A percentile compares a stretch with the other conserved stretches of the same genome.
phyloP scores from a whole-genome alignment of 1,140 invertebrate genomes.

The Limonius californicus region DNA sequence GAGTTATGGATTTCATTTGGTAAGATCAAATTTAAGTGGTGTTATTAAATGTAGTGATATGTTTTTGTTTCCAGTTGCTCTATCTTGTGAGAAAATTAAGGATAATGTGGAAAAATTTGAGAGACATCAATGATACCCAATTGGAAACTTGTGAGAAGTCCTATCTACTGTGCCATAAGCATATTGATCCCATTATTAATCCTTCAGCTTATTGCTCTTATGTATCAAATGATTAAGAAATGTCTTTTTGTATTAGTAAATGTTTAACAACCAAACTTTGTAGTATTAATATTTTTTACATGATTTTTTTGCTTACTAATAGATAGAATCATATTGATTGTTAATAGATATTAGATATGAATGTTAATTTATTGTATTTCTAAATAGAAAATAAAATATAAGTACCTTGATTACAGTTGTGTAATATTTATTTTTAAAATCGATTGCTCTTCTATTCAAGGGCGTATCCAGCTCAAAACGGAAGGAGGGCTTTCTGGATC shows the following conservation, averaged over 20 bases:
- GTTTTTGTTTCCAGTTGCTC: slow-evolving; percentile 2
- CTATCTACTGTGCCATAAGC: slow-evolving; percentile 2
- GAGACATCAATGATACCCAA: not conserved
- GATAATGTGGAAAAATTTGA: slow-evolving; percentile 10
- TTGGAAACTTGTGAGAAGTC: slow-evolving; percentile 2
- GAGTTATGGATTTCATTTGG: slow-evolving; percentile 23
- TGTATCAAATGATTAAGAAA: too few species aligned
- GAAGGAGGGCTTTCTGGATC: too few species aligned
- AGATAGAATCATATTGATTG: not conserved
- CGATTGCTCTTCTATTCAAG: too few species aligned
- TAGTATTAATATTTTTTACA: not conserved
- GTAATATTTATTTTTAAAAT: too few species aligned
- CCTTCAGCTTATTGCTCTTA: not conserved
- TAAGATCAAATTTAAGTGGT: slow-evolving; percentile 24
- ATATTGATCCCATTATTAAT: slow-evolving; percentile 16
- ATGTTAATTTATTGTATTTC: too few species aligned
- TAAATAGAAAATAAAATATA: too few species aligned
- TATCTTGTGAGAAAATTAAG: slow-evolving; percentile 15
- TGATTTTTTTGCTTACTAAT: not conserved
- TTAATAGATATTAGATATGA: too few species aligned
- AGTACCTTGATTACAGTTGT: too few species aligned
- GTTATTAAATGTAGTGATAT: not conserved
- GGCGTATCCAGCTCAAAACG: too few species aligned
- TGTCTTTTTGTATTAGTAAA: too few species aligned
- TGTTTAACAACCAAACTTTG: not conserved